These are phyloP conservation scores for Seira musarum DNA, from an alignment of 2,888 invertebrate genomes.

Conservation along the genomic window DNA sequence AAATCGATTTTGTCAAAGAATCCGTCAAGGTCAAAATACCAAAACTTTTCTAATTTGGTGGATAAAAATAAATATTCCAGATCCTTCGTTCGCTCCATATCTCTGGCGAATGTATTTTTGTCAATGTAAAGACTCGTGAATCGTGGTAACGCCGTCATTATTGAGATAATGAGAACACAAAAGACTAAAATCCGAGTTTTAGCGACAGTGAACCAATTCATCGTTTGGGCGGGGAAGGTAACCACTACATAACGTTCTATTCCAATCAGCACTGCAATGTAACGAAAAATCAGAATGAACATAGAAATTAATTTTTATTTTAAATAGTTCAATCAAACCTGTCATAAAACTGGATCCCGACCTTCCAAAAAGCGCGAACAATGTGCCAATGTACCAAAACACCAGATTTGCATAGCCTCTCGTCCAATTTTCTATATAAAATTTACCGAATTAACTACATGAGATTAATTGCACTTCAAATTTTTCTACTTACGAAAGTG, in stretches of 20 bases:
- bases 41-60: constrained; percentile 13
- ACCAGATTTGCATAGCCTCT: neutral
- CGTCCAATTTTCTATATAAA: neutral
- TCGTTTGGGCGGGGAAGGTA: neutral
- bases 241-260: neutral
- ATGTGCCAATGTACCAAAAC: too few species aligned
- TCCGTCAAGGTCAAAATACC: neutral
- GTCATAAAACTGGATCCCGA: too few species aligned
- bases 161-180: neutral
- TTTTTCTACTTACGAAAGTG: constrained; percentile 7
- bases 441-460: too few species aligned
- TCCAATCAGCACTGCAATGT: too few species aligned
- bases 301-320: too few species aligned
- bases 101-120: neutral
- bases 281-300: too few species aligned
- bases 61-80: constrained; percentile 6
- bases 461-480: too few species aligned
- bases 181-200: neutral
- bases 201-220: neutral
- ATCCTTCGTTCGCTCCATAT: neutral
- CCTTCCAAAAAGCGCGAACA: too few species aligned
- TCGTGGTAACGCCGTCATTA: neutral
- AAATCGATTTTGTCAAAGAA: constrained; percentile 21
- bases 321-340: too few species aligned
- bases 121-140: neutral